phyloP scores from a whole-genome alignment of 2,797 vertebrate genomes.

The Poecilia gillii region DNA sequence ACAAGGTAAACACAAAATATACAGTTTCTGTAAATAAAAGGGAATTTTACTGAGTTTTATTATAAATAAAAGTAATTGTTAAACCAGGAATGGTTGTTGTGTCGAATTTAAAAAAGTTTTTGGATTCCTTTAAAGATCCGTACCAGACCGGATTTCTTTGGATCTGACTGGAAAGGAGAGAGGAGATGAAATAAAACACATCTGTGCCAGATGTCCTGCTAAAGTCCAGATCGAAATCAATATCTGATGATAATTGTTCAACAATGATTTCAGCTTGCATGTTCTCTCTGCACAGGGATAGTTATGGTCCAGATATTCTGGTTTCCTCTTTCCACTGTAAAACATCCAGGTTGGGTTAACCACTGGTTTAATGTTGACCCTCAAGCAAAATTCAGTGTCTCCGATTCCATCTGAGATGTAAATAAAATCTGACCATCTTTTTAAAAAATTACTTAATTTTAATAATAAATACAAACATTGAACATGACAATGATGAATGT shows the following conservation, averaged over 20 bases:
- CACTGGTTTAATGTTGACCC: neutral
- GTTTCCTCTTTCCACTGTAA: neutral
- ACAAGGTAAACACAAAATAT: slow-evolving; percentile 29
- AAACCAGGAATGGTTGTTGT: neutral
- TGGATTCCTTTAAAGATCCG: neutral
- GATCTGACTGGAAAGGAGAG: neutral
- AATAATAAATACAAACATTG: neutral
- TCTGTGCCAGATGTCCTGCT: too few species aligned
- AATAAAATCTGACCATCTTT: neutral
- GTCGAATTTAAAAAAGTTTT: neutral
- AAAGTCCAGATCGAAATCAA: too few species aligned
- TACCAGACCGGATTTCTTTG: neutral
- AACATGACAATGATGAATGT: neutral
- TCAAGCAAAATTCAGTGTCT: neutral
- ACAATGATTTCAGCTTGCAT: neutral
- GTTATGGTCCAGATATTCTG: neutral
- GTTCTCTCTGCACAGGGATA: neutral
- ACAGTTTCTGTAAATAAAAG: slow-evolving; percentile 43
- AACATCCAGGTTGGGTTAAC: neutral
- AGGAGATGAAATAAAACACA: too few species aligned
- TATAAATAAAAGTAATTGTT: slow-evolving; percentile 19
- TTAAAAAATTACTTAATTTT: neutral
- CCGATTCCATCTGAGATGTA: neutral
- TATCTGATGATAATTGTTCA: too few species aligned
- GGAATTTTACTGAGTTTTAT: slow-evolving; percentile 47